phyloP scores from a whole-genome alignment of 1,140 invertebrate genomes.

The Diuraphis noxia region DNA sequence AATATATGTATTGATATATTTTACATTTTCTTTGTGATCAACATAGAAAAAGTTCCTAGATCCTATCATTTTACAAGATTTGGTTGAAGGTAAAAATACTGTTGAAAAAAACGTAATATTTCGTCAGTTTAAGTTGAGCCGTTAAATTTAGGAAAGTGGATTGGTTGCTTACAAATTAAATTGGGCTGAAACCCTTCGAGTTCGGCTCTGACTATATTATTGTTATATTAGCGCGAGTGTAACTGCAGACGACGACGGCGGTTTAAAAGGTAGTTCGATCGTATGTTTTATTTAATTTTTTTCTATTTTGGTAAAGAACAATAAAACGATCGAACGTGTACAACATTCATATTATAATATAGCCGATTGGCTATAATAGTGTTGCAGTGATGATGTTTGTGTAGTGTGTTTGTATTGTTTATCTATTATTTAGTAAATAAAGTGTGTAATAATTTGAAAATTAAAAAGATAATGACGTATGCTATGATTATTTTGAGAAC shows the following conservation, averaged over 20 bases:
- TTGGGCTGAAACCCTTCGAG: too few species aligned
- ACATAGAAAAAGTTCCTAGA: too few species aligned
- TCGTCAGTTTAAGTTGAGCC: too few species aligned
- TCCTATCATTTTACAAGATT: too few species aligned
- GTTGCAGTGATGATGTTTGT: background rate
- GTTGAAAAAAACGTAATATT: too few species aligned
- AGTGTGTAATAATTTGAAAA: background rate
- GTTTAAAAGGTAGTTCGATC: background rate
- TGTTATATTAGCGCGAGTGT: too few species aligned
- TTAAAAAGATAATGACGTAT: background rate
- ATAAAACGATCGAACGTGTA: background rate
- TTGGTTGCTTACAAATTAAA: too few species aligned
- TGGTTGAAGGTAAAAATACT: too few species aligned
- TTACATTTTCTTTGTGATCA: too few species aligned
- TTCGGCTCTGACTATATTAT: too few species aligned
- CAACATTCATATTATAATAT: background rate
- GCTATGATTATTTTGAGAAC: background rate
- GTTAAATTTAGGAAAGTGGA: too few species aligned
- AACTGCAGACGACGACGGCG: background rate
- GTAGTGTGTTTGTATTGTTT: background rate
- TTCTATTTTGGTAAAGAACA: background rate
- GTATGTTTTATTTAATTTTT: background rate
- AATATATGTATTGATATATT: too few species aligned
- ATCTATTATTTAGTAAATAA: constrained; percentile 6
- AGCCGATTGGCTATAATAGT: background rate